phyloP scores from a whole-genome alignment of 2,797 vertebrate species.

The Malurus splendens region DNA sequence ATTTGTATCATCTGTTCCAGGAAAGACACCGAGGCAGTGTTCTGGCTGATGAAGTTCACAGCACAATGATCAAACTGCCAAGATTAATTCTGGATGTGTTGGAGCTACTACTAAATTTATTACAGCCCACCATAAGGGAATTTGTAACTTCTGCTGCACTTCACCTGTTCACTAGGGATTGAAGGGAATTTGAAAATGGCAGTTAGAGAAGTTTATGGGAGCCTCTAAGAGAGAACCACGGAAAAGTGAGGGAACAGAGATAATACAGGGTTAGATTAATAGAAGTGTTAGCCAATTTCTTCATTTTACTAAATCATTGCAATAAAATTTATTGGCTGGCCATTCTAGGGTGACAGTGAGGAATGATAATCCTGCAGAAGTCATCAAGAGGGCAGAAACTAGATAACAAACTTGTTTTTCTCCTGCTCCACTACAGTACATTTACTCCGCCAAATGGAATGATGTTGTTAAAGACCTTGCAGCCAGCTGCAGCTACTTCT shows the following conservation, averaged over 20 bases:
- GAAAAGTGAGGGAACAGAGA: neutral
- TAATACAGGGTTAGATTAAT: neutral
- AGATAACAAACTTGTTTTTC: neutral
- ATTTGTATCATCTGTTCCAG: constrained; percentile 30
- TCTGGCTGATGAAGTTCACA: constrained; percentile 11
- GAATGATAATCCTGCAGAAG: neutral
- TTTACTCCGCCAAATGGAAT: neutral
- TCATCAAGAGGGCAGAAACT: neutral
- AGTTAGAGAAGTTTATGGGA: neutral
- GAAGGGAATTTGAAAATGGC: neutral
- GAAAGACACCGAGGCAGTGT: neutral
- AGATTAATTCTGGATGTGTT: neutral
- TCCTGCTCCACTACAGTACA: neutral
- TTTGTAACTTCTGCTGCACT: neutral
- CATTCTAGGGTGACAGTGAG: neutral
- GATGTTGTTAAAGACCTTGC: neutral
- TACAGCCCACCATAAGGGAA: neutral
- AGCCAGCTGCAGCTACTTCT: neutral
- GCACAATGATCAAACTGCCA: neutral
- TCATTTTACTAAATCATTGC: neutral
- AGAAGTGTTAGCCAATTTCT: neutral
- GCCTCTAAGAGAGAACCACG: neutral
- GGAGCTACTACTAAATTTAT: neutral
- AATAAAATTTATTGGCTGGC: neutral
- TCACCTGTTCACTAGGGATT: neutral